These are phyloP conservation scores for Bergia puertoricense DNA, from an alignment of 92 coral and sea anemone genomes.

Conservation along the genomic window DNA sequence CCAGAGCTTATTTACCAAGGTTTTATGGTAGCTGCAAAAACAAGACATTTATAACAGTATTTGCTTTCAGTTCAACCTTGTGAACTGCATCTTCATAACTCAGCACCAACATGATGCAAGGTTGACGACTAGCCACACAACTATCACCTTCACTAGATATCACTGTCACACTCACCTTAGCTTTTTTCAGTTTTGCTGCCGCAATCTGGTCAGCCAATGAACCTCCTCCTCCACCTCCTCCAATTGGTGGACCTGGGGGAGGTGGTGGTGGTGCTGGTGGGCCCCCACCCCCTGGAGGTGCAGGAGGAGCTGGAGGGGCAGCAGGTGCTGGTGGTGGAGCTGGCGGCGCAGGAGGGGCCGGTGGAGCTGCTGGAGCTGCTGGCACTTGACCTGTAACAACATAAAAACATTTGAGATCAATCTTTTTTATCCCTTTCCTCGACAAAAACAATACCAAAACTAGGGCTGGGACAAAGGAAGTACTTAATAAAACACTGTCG, in stretches of 20 bases:
- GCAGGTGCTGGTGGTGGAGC: slow-evolving; percentile 82
- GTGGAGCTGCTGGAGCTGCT: slow-evolving; percentile 66
- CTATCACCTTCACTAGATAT: not conserved
- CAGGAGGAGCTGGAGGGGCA: slow-evolving; percentile 89
- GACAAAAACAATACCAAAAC: too few relatives aligned
- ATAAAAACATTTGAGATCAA: not conserved
- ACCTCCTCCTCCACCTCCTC: slow-evolving; percentile 90
- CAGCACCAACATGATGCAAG: too few relatives aligned
- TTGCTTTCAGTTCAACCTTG: too few relatives aligned
- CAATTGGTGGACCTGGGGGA: slow-evolving; percentile 69
- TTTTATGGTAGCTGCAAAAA: too few relatives aligned
- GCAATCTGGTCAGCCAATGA: slow-evolving; percentile 94
- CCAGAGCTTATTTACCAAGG: too few relatives aligned
- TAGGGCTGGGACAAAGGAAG: too few relatives aligned
- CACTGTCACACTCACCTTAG: slow-evolving; percentile 59
- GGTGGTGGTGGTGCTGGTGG: slow-evolving; percentile 84
- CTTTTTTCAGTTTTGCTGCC: slow-evolving; percentile 95
- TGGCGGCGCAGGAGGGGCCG: slow-evolving; percentile 66
- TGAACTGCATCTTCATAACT: too few relatives aligned
- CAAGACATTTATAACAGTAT: too few relatives aligned
- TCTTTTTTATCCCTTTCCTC: not conserved
- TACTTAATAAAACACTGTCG: too few relatives aligned
- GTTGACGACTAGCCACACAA: too few relatives aligned
- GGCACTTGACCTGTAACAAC: slow-evolving; percentile 1
- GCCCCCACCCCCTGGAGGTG: slow-evolving; percentile 67